Percentiles rank a stretch among this genome's conserved stretches.
phyloP scores from a whole-genome alignment of 2,113 vertebrate genomes.

The Poeciliopsis retropinna region DNA sequence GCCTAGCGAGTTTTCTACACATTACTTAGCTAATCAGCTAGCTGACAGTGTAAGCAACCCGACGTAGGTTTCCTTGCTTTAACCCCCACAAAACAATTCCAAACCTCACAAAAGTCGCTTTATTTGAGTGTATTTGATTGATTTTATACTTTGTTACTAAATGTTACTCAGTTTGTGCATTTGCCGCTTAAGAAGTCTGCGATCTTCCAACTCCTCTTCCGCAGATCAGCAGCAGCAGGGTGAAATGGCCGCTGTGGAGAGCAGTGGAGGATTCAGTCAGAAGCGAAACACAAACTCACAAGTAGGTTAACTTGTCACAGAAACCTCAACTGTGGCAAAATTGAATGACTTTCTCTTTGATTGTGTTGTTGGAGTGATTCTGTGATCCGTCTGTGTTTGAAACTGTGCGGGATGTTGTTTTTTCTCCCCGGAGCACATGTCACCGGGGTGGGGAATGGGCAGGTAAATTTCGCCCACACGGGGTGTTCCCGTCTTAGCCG shows the following conservation, averaged over 20 bases:
- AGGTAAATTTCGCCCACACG: constrained; percentile 78
- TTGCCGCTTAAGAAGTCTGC: constrained; percentile 3
- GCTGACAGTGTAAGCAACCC: constrained; percentile 47
- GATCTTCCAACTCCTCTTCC: constrained; percentile 63
- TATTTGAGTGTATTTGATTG: background rate
- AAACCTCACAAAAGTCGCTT: background rate
- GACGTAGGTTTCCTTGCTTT: constrained; percentile 16
- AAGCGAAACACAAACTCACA: constrained; percentile 78
- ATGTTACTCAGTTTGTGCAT: background rate
- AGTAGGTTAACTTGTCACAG: constrained; percentile 59
- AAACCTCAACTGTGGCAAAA: background rate
- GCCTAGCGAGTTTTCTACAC: constrained; percentile 16
- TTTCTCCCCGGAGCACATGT: constrained; percentile 77
- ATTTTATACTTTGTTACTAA: background rate
- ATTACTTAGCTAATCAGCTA: constrained; percentile 62
- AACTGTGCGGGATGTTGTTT: constrained; percentile 65
- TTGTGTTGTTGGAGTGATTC: background rate
- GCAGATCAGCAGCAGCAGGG: constrained; percentile 82
- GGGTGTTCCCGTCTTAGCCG: constrained; percentile 79
- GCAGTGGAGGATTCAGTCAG: constrained; percentile 75
- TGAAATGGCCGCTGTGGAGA: constrained; percentile 81
- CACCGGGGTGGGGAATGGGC: constrained; percentile 76
- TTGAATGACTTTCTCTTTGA: background rate
- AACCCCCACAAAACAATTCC: background rate
- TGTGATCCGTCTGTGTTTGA: background rate